A percentile compares a stretch with the other conserved stretches of the same genome.
phyloP scores from a whole-genome alignment of 2,797 vertebrate species.

The Meriones psammophilus region DNA sequence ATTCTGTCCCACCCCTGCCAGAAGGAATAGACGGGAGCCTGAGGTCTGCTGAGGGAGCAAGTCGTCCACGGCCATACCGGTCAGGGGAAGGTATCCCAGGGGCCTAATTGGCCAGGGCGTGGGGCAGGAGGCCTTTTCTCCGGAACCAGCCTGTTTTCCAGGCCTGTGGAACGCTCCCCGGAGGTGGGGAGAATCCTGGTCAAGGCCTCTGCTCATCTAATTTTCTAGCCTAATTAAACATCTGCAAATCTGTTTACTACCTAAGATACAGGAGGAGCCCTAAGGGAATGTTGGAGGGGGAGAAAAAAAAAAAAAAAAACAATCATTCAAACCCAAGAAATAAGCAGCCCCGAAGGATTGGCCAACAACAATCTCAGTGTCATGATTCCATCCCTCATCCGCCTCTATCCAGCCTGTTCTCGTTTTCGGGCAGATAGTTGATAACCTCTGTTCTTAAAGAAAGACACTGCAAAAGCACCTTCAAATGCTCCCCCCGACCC shows the following conservation, averaged over 20 bases:
- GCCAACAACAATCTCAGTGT: not conserved
- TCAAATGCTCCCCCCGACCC: not conserved
- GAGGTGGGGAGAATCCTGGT: conserved; percentile 47
- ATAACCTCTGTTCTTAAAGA: not conserved
- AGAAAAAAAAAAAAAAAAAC: not conserved
- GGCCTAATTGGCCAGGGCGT: not conserved
- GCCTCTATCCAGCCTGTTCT: not conserved
- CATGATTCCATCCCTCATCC: not conserved
- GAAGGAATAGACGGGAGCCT: not conserved
- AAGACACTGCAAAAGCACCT: not conserved
- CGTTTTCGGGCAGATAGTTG: not conserved
- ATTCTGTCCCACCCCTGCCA: not conserved
- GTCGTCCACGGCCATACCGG: not conserved
- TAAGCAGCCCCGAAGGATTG: not conserved
- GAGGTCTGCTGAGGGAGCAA: not conserved
- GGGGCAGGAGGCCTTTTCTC: not conserved
- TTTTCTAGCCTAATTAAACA: conserved; percentile 77
- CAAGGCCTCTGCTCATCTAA: conserved; percentile 62
- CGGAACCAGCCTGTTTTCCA: conserved; percentile 31
- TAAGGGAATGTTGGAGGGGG: conserved; percentile 26
- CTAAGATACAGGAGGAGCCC: conserved; percentile 63
- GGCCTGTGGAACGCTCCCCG: not conserved
- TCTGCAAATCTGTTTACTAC: conserved; percentile 72
- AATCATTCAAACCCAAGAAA: conserved; percentile 67
- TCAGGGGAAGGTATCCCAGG: not conserved